Conservation (phyloP, 2,888 invertebrate genomes). For the Papilio gigon region DNA sequence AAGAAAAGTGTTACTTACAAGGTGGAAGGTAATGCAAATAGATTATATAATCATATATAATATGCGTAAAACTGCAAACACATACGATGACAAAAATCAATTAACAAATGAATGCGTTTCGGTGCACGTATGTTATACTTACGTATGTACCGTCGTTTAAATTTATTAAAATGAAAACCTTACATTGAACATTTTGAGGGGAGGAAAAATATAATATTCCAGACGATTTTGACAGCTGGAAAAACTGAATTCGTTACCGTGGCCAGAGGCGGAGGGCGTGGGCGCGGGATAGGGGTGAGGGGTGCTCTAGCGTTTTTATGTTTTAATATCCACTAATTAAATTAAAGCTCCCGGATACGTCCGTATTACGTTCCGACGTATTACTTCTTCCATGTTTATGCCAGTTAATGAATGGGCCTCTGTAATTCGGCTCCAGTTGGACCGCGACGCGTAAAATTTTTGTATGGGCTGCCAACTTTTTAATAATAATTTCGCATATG, state of each 20-base stretch:
- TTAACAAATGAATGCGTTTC: background rate
- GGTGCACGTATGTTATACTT: background rate
- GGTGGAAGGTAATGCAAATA: background rate
- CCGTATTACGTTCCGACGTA: slow-evolving; percentile 45
- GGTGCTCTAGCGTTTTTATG: slow-evolving; percentile 41
- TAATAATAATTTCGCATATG: slow-evolving; percentile 34
- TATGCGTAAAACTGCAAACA: too few relatives aligned
- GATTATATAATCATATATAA: too few relatives aligned
- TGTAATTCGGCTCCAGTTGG: slow-evolving; percentile 43
- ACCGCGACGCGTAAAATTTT: slow-evolving; percentile 35
- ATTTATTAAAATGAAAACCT: background rate
- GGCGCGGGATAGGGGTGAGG: slow-evolving; percentile 41
- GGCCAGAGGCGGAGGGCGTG: slow-evolving; percentile 38
- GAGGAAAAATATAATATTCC: slow-evolving; percentile 33
- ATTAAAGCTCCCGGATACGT: slow-evolving; percentile 45
- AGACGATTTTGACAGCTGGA: slow-evolving; percentile 38
- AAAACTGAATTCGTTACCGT: slow-evolving; percentile 43
- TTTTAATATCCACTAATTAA: slow-evolving; percentile 46
- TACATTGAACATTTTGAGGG: slow-evolving; percentile 20
- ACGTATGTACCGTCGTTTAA: background rate
- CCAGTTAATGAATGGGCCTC: slow-evolving; percentile 44
- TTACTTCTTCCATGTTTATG: slow-evolving; percentile 45
- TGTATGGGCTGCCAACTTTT: slow-evolving; percentile 38
- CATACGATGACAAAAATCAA: background rate
- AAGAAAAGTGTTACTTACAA: background rate